These are phyloP conservation scores for Bombyx huttoni DNA, from an alignment of 2,888 invertebrate species.

Conservation along the genomic window DNA sequence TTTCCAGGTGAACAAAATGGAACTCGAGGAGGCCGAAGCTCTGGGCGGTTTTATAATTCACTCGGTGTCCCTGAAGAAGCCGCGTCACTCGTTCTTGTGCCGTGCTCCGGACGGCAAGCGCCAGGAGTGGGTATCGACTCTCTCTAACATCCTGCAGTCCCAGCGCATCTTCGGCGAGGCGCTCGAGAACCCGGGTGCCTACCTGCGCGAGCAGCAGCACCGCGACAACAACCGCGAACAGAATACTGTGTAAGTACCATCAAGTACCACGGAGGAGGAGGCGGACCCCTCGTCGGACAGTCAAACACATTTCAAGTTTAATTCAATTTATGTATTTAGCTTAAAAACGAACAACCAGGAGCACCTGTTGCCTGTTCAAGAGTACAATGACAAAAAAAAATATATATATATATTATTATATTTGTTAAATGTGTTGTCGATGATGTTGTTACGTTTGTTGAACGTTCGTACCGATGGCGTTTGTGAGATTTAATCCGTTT, in stretches of 20 bases:
- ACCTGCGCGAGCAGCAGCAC: conserved; percentile 44
- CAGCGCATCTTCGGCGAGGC: conserved; percentile 95
- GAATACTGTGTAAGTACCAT: background rate
- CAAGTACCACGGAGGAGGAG: background rate
- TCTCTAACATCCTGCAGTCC: conserved; percentile 90
- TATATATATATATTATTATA: background rate
- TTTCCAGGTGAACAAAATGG: conserved; percentile 96
- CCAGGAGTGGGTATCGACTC: conserved; percentile 87
- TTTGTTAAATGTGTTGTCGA: background rate
- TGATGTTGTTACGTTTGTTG: background rate
- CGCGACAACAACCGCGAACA: conserved; percentile 39
- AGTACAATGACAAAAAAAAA: background rate
- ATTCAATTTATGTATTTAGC: background rate
- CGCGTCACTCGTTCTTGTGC: conserved; percentile 83
- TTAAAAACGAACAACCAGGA: background rate
- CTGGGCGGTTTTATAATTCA: conserved; percentile 51
- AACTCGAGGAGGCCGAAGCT: conserved; percentile 74
- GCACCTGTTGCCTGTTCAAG: background rate
- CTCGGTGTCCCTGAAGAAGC: conserved; percentile 86
- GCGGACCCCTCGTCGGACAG: background rate
- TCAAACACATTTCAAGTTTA: background rate
- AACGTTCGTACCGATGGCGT: background rate
- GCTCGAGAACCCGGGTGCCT: conserved; percentile 91
- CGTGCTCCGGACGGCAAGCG: conserved; percentile 81
- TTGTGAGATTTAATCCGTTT: background rate